Evolutionary conservation across 2,888 invertebrate species (phyloP), one percentile per base, ranked within the genome.

Genomic region (Apamea crenata): DNA sequence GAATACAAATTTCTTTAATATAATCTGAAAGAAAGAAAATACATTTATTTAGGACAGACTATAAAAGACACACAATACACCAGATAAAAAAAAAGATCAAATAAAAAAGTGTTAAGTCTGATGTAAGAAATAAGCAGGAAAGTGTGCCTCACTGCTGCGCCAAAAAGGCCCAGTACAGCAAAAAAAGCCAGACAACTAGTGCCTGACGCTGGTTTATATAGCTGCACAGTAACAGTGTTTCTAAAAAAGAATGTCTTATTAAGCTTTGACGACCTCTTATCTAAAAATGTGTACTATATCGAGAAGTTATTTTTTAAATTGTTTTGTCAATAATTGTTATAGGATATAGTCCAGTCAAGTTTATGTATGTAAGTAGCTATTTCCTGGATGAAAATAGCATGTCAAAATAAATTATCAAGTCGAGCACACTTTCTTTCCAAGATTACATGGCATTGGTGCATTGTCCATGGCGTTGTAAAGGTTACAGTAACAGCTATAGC

Each of bases 401-500:
- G 67, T 82, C 59, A 77, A 85, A 71, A 61, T 70, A 70, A 73
- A 61, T 47, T 8, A 68, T 63, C 7, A 50, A 47, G 25, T 29
- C 32, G 14, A 50, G n/a, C 36, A 66, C 61, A n/a, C 25, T 67
- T 67, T 56, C 29, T 74, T 63, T 76, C n/a, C 10, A 47, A 32
- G 40, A 59, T 77, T 44, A 70, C 44, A 82, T 78, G 82, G 84
- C 73, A 73, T 82, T 84, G 50, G 63, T 69, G 84, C 85, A 70
- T 63, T 80, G 59, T 63, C 47, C 63, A 74, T 65, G 70, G 53
- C 18, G 18, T 63, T 74, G 44, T 65, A 71, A 79, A 87, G 61
- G 69, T 67, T 87, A 85, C 74, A 83, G 73, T 80, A 78, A 83
- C 79, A 76, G 74, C 78, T 80, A 83, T 77, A 81, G 68, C 78